These are phyloP conservation scores for Paragorgia papillata DNA, from an alignment of 92 coral and sea anemone species.

Conservation along the genomic window DNA sequence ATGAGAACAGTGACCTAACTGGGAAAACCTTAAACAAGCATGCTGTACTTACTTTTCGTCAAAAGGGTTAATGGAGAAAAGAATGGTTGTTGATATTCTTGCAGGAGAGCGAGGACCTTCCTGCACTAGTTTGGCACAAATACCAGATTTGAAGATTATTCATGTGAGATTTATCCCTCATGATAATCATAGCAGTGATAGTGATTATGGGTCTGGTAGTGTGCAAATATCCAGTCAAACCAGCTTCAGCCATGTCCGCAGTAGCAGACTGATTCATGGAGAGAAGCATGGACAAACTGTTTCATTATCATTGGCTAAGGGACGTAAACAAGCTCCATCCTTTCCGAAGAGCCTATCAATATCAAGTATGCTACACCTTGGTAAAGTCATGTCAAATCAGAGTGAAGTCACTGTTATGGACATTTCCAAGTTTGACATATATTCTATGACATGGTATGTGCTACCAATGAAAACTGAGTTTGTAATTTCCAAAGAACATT, in stretches of 20 bases:
- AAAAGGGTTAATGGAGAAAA: slow-evolving; percentile 30
- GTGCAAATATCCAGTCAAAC: slow-evolving; percentile 3
- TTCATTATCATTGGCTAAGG: neutral
- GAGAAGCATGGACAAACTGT: neutral
- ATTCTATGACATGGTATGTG: slow-evolving; percentile 48
- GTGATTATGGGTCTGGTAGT: slow-evolving; percentile 11
- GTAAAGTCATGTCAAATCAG: slow-evolving; percentile 46
- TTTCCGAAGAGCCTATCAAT: slow-evolving; percentile 54
- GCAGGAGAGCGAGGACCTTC: slow-evolving; percentile 41
- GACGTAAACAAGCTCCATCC: slow-evolving; percentile 27
- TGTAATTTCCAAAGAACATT: slow-evolving; percentile 29
- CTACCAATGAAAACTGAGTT: slow-evolving; percentile 50
- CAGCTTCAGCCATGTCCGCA: slow-evolving; percentile 1
- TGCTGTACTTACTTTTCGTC: slow-evolving; percentile 28
- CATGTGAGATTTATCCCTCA: neutral
- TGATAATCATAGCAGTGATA: slow-evolving; percentile 1
- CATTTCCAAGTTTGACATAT: slow-evolving; percentile 44
- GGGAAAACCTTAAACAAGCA: slow-evolving; percentile 13
- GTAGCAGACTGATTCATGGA: neutral
- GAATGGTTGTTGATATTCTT: slow-evolving; percentile 35
- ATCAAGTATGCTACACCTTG: slow-evolving; percentile 62
- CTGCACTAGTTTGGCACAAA: slow-evolving; percentile 14
- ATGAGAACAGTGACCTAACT: neutral
- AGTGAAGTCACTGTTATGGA: slow-evolving; percentile 43
- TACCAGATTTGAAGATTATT: slow-evolving; percentile 35